phyloP scores from a whole-genome alignment of 2,888 invertebrate genomes.

The Diabrotica balteata region DNA sequence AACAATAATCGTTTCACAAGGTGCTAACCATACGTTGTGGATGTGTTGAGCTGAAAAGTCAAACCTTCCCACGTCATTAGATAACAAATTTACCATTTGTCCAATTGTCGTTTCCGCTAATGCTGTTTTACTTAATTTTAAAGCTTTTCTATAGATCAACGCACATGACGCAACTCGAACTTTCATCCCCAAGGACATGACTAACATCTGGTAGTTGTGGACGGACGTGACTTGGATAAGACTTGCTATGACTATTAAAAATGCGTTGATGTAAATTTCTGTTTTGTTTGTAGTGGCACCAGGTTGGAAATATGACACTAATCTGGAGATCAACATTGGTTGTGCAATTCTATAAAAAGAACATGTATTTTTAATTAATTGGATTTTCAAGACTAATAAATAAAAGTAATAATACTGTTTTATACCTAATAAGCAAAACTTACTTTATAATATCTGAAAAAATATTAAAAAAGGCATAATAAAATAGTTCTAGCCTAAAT shows the following conservation, averaged over 20 bases:
- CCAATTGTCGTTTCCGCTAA: conserved; percentile 44
- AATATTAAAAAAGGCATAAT: conserved; percentile 34
- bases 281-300: conserved; percentile 55
- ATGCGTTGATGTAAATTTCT: conserved; percentile 79
- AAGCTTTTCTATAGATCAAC: conserved; percentile 72
- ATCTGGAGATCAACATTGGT: conserved; percentile 50
- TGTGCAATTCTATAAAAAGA: conserved; percentile 44
- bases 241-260: conserved; percentile 65
- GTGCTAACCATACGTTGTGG: conserved; percentile 81
- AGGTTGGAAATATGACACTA: conserved; percentile 69
- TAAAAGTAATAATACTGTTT: background rate
- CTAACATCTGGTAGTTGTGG: conserved; percentile 85
- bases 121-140: conserved; percentile 41
- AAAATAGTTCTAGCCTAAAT: conserved; percentile 43
- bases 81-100: conserved; percentile 45
- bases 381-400: no score
- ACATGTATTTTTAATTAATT: no score
- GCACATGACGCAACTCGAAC: conserved; percentile 82
- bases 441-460: conserved; percentile 34
- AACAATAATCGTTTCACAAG: conserved; percentile 65
- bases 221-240: conserved; percentile 61
- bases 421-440: background rate
- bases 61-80: conserved; percentile 73
- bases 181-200: conserved; percentile 83
- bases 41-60: conserved; percentile 80